Evolutionary conservation across 2,113 vertebrate genomes (phyloP), one percentile per base, ranked within the genome.

Genomic region (Jaculus jaculus): DNA sequence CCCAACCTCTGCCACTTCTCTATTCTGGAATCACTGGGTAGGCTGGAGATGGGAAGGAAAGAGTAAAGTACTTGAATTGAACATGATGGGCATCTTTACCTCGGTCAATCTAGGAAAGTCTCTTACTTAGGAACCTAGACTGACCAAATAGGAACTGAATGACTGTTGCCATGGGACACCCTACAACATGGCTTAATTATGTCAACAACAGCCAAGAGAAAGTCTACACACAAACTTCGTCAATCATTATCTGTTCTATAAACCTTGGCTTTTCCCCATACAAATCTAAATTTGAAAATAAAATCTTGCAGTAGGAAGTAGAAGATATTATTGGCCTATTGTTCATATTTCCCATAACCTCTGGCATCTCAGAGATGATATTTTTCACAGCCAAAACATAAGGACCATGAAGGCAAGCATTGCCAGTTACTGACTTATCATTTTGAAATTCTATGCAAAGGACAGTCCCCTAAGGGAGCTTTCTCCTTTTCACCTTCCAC

Each of bases 251-350:
- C 68, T 84, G 20, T 7, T 74, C 69, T 87, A 21, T 84, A 91
- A 82, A 94, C 61, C 9, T 3, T 4, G 37, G 2, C 32, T 54
- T 54, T 54, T 74, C 47, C 30, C 77, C 11, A 71, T 34, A 89
- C 16, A 96, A 87, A 84, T 78, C 5, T 88, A 58, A 79, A 12
- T 73, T 89, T 74, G 63, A 81, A 95, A 60, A 54, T 54, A 54
- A 4, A 32, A 63, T 71, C 54, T 93, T 63, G 7, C 18, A 23
- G 3, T 47, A 2, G 42, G 24, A 93, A 26, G 17, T 37, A 63
- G 81, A 88, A 73, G 11, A 39, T 73, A 32, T 37, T 66, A 80
- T 37, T 0, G 1, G 79, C 1, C 32, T 89, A 16, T 28, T 21
- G 37, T 74, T 1, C 82, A 39, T 10, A 85, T 74, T 92, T 75